Conservation (phyloP, 1,140 invertebrate species). For the Calephelis nemesis region DNA sequence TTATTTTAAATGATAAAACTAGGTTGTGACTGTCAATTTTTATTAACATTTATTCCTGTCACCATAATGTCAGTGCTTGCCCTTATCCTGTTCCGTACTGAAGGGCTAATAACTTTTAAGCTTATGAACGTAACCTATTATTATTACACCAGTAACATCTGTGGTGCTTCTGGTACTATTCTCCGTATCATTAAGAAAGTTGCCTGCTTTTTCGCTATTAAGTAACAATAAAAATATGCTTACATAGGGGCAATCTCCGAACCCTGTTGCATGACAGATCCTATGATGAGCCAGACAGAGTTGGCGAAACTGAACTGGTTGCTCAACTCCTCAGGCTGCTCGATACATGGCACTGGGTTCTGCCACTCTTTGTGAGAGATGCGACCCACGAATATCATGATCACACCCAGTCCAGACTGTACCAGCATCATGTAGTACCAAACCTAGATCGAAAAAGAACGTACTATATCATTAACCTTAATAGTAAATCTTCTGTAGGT, state of each 20-base stretch:
- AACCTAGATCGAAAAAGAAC: slow-evolving; percentile 77
- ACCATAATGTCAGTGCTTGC: too few species aligned
- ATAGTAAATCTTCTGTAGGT: too few species aligned
- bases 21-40: too few species aligned
- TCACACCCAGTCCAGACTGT: slow-evolving; percentile 87
- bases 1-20: too few species aligned
- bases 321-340: slow-evolving; percentile 86
- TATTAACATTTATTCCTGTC: too few species aligned
- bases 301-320: slow-evolving; percentile 94
- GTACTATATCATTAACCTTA: too few species aligned
- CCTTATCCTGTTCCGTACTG: too few species aligned
- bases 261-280: slow-evolving; percentile 91
- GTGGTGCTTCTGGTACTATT: too few species aligned
- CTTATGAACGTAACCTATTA: too few species aligned
- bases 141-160: too few species aligned
- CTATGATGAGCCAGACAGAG: slow-evolving; percentile 91
- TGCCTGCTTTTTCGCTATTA: background rate
- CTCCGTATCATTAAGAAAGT: too few species aligned
- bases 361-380: slow-evolving; percentile 90
- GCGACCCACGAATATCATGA: slow-evolving; percentile 91
- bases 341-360: slow-evolving; percentile 88
- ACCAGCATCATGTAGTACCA: slow-evolving; percentile 89
- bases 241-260: slow-evolving; percentile 91
- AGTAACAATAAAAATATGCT: slow-evolving; percentile 33
- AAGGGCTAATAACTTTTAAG: too few species aligned